phyloP scores from a whole-genome alignment of 2,888 invertebrate genomes.

The Brachypalpus laphriformis region DNA sequence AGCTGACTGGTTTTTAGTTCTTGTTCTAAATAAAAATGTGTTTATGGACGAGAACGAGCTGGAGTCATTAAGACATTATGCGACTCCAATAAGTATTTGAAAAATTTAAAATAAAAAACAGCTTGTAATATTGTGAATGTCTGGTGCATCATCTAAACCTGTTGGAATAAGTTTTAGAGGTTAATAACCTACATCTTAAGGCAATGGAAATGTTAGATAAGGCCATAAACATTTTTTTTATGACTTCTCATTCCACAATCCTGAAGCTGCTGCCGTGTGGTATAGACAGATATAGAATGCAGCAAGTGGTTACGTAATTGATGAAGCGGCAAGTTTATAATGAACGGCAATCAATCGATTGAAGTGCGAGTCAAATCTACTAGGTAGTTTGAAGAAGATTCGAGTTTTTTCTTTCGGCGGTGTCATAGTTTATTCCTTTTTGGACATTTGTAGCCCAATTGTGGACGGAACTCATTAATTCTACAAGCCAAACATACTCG shows the following conservation, averaged over 20 bases:
- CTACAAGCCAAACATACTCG: not conserved
- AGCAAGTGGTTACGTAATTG: not conserved
- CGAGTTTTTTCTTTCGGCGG: not conserved
- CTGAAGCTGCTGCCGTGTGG: not conserved
- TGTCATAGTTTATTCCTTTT: not conserved
- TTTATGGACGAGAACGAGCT: not conserved
- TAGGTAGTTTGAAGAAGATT: not conserved
- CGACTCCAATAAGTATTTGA: not conserved
- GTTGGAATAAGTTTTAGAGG: not conserved
- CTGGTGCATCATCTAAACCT: not conserved
- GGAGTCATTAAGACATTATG: not conserved
- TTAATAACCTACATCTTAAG: not conserved
- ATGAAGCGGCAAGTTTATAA: not conserved
- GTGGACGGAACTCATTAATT: not conserved
- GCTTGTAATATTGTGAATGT: not conserved
- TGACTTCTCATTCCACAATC: not conserved
- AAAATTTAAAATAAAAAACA: not conserved
- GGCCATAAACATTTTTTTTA: not conserved
- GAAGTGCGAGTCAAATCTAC: not conserved
- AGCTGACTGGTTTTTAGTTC: conserved; percentile 13
- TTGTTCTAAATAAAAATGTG: not conserved
- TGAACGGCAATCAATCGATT: not conserved
- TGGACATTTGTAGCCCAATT: not conserved
- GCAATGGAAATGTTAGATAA: not conserved
- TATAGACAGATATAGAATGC: not conserved